These are phyloP conservation scores for Acronicta psi DNA, from an alignment of 2,888 invertebrate species.

Conservation along the genomic window DNA sequence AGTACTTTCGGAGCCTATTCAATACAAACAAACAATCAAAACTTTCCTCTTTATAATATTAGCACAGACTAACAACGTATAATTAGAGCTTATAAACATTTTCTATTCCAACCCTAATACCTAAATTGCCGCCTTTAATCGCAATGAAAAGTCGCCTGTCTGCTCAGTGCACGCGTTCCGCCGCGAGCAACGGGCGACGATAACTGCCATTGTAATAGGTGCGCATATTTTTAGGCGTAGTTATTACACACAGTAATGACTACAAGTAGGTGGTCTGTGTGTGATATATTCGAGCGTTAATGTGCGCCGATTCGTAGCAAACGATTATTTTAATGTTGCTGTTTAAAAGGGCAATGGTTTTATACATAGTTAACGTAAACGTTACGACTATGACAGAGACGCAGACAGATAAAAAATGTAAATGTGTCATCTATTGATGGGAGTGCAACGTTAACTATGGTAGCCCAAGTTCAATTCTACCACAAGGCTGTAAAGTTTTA, in stretches of 20 bases:
- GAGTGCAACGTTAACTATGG: no score
- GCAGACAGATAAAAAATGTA: no score
- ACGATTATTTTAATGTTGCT: constrained; percentile 45
- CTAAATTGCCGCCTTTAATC: neutral
- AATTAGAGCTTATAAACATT: no score
- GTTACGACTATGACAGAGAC: neutral
- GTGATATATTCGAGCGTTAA: constrained; percentile 33
- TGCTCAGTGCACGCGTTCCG: constrained; percentile 48
- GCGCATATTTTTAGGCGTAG: constrained; percentile 67
- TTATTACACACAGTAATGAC: constrained; percentile 61
- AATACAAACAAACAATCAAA: no score
- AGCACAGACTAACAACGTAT: no score
- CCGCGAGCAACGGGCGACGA: constrained; percentile 63
- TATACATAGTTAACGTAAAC: constrained; percentile 14
- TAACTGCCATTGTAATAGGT: constrained; percentile 72
- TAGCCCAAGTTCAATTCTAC: no score
- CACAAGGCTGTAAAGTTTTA: no score
- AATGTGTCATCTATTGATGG: no score
- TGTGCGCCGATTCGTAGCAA: constrained; percentile 25
- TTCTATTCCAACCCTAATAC: no score
- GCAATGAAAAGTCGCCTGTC: constrained; percentile 35
- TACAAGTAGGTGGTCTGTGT: constrained; percentile 39
- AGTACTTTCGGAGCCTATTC: no score
- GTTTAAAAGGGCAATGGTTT: constrained; percentile 29
- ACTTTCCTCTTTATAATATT: no score